Base-by-base conservation (phyloP, 2,797 vertebrate genomes). In the Hafferia zeledoni region DNA sequence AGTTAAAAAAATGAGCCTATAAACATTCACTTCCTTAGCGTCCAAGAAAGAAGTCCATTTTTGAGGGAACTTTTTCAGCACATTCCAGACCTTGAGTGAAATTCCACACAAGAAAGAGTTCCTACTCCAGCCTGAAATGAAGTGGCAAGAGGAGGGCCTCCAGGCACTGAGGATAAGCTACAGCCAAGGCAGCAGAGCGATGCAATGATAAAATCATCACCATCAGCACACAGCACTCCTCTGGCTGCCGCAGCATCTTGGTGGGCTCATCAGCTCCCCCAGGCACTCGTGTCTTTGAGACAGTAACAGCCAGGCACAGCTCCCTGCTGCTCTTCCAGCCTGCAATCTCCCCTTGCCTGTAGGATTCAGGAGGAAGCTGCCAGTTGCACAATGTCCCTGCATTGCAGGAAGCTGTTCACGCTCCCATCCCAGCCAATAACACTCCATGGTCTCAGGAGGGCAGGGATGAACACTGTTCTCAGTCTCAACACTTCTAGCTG, bases 311-410 rank as follows among this genome's bases (percentile, higher is more conserved):
- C 86, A 80, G 69, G 6, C 41, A 50, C 50, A 39, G 84, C 79
- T 78, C 82, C 91, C 79, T 68, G 76, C 72, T 94, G 94, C 72
- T 75, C 56, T 37, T 63, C 68, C 89, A 93, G 71, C 79, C 89
- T 75, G 46, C 83, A 90, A 28, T 47, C 43, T 59, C 76, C 61
- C 16, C 20, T 9, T 27, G 28, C 47, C 87, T 52, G 79, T 39
- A 63, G 3, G 4, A 77, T 59, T 85, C 81, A 27, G 44, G 49
- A 81, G 35, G 76, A 89, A 80, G 82, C 46, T 91, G 89, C 82
- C 75, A 67, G 81, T 28, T 89, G 53, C 72, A 91, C 72, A 83
- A 57, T 50, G 79, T 16, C 82, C 53, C 76, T 86, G 87, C 78
- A 49, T 20, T 85, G 87, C 93, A 94, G 89, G 91, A 89, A 94